phyloP scores from a whole-genome alignment of 2,888 invertebrate genomes.

The Pristionchus japonicus region DNA sequence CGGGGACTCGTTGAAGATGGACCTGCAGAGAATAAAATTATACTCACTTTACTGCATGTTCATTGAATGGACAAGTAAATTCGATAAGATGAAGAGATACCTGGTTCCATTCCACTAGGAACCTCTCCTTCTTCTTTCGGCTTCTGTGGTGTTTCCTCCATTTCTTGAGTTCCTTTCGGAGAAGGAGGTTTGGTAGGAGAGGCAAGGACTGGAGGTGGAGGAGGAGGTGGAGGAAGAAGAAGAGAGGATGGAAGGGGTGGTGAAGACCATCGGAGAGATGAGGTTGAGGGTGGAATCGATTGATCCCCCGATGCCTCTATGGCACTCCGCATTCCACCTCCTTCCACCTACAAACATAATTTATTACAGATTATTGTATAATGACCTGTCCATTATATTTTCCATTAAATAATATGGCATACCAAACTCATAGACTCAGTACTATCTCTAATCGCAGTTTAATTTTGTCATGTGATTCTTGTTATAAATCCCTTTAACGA shows the following conservation, averaged over 20 bases:
- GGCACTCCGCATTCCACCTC: constrained; percentile 45
- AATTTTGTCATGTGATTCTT: too few relatives aligned
- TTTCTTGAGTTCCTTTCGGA: neutral
- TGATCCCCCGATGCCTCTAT: neutral
- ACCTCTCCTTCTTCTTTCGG: neutral
- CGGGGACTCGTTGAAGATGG: neutral
- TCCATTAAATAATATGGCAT: too few relatives aligned
- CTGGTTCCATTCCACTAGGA: neutral
- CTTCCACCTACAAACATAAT: constrained; percentile 19
- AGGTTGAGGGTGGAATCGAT: constrained; percentile 7
- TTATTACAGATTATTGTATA: neutral
- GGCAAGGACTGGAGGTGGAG: neutral
- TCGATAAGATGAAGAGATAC: neutral
- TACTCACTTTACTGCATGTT: neutral
- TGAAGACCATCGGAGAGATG: constrained; percentile 17
- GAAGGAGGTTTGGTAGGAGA: neutral
- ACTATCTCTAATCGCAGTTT: too few relatives aligned
- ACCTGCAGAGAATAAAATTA: neutral
- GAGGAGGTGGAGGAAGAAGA: constrained; percentile 5
- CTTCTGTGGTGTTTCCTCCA: too few relatives aligned
- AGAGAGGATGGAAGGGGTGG: neutral
- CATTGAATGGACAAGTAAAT: neutral
- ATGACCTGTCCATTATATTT: too few relatives aligned
- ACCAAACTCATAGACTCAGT: too few relatives aligned
- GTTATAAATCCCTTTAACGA: too few relatives aligned